Conservation (phyloP, 2,888 invertebrate species). For the Leucoma salicis region DNA sequence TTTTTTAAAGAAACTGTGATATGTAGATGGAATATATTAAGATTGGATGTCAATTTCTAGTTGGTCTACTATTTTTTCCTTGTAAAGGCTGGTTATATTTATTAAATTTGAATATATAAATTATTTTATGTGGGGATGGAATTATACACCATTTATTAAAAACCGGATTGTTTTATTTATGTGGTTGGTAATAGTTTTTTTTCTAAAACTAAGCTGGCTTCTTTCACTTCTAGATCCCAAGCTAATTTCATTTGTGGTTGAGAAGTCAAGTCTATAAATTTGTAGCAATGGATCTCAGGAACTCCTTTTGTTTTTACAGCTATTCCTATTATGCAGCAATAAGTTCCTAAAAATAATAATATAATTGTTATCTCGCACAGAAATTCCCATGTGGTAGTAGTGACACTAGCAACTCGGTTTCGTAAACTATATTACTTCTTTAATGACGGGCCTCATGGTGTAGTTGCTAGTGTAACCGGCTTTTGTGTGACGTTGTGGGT, state of each 20-base stretch:
- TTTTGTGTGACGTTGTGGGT: too few species aligned
- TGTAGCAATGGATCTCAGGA: conserved; percentile 67
- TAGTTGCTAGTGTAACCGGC: too few species aligned
- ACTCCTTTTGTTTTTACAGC: conserved; percentile 64
- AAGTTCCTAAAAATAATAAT: conserved; percentile 51
- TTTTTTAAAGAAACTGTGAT: conserved; percentile 28
- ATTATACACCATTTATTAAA: conserved; percentile 43
- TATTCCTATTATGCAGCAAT: conserved; percentile 71
- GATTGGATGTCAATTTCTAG: conserved; percentile 17
- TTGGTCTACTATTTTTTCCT: conserved; percentile 1
- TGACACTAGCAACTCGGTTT: too few species aligned
- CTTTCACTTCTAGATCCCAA: conserved; percentile 69
- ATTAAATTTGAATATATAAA: too few species aligned
- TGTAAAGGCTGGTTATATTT: not conserved
- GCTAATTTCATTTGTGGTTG: conserved; percentile 57
- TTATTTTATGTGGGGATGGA: conserved; percentile 49
- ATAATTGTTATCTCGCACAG: too few species aligned
- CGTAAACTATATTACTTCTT: too few species aligned
- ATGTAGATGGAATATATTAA: conserved; percentile 12
- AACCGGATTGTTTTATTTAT: not conserved
- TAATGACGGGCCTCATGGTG: too few species aligned
- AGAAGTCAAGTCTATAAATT: conserved; percentile 62
- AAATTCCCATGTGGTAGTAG: too few species aligned
- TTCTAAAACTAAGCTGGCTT: conserved; percentile 56
- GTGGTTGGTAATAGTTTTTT: conserved; percentile 52